These are phyloP conservation scores for Tychaedon coryphoeus DNA, from an alignment of 2,113 vertebrate genomes.

Conservation along the genomic window DNA sequence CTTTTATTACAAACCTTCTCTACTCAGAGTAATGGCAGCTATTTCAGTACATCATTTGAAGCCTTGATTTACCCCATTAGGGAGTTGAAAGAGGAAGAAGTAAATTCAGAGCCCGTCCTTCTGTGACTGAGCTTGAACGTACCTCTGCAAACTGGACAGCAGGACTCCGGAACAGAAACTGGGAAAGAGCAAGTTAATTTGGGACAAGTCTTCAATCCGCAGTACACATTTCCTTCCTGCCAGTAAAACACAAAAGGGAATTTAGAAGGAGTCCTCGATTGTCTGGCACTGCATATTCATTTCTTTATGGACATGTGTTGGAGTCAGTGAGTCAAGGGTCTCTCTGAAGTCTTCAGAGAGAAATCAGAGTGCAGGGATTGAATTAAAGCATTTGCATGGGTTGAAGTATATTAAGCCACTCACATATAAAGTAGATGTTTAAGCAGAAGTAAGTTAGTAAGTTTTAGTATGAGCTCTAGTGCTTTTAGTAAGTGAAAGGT, in stretches of 20 bases:
- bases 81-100: background rate
- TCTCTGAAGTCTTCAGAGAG: no score
- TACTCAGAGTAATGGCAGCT: background rate
- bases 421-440: no score
- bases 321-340: no score
- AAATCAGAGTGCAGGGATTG: no score
- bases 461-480: no score
- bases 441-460: no score
- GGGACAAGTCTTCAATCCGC: constrained; percentile 80
- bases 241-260: constrained; percentile 33
- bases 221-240: constrained; percentile 82
- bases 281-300: background rate
- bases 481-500: no score
- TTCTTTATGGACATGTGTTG: background rate
- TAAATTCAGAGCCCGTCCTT: background rate
- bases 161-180: constrained; percentile 75
- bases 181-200: constrained; percentile 76
- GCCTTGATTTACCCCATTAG: background rate
- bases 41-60: background rate
- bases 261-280: background rate
- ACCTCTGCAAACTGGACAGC: constrained; percentile 81
- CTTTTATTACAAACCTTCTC: background rate
- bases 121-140: background rate
- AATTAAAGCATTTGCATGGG: no score
- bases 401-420: no score